Evolutionary conservation across 1,140 invertebrate species (phyloP).

Genomic region (Zaprionus vittiger): DNA sequence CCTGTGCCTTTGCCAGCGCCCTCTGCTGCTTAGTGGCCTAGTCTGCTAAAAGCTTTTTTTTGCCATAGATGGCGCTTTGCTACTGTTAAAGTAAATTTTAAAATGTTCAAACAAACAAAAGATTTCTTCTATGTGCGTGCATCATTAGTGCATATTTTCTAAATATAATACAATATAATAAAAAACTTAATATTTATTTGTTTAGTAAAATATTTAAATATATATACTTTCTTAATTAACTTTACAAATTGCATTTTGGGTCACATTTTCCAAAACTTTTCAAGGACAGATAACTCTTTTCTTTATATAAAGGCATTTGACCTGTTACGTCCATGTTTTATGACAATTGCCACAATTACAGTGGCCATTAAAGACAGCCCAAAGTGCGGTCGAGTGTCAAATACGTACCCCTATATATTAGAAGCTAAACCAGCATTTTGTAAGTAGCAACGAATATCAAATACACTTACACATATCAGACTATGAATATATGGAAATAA

Average conservation of each 20-base stretch:
- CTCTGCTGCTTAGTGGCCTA: background rate
- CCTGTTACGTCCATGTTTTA: conserved; percentile 5
- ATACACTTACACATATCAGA: background rate
- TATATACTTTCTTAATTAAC: background rate
- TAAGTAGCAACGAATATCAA: background rate
- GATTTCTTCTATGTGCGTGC: no score
- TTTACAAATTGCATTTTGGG: background rate
- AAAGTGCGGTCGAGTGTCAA: conserved; percentile 23
- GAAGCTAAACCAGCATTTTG: background rate
- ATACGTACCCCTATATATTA: conserved; percentile 9
- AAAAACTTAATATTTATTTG: no score
- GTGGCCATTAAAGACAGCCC: conserved; percentile 8
- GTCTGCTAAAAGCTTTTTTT: background rate
- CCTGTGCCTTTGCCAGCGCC: background rate
- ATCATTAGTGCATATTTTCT: no score
- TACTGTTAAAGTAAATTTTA: background rate
- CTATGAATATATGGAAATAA: background rate
- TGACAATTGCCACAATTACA: conserved; percentile 24
- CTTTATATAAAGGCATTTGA: background rate
- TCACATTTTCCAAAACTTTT: background rate
- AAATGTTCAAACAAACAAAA: no score
- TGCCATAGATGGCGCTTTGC: conserved; percentile 5
- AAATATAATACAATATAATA: no score
- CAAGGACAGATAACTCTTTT: background rate
- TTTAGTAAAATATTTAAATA: background rate